Evolutionary conservation across 2,797 vertebrate genomes (phyloP).

Genomic region (Poeciliopsis infans): DNA sequence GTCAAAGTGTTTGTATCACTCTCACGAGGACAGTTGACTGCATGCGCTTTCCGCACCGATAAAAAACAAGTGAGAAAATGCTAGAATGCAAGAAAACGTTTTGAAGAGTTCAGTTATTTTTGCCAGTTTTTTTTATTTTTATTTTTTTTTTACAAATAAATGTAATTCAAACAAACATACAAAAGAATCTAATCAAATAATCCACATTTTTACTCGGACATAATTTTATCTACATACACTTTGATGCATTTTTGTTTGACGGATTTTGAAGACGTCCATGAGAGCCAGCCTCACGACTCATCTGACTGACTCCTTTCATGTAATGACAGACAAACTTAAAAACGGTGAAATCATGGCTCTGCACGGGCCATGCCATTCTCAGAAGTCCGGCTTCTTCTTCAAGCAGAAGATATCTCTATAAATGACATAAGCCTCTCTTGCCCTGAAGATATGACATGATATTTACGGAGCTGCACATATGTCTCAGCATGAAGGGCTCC

Average conservation of each 20-base stretch:
- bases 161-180: not conserved
- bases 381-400: not conserved
- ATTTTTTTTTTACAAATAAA: not conserved
- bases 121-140: not conserved
- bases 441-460: not conserved
- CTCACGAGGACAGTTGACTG: conserved; percentile 44
- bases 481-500: not conserved
- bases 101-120: not conserved
- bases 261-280: not conserved
- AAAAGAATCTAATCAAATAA: not conserved
- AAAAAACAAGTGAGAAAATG: not conserved
- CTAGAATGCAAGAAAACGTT: not conserved
- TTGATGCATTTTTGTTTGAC: not conserved
- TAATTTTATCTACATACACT: not conserved
- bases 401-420: not conserved
- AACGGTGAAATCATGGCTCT: not conserved
- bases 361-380: not conserved
- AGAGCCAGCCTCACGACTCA: not conserved
- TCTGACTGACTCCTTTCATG: not conserved
- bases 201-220: not conserved
- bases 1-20: conserved; percentile 65
- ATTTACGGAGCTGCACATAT: not conserved
- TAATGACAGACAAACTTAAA: not conserved
- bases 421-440: not conserved
- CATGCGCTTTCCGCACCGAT: not conserved